Evolutionary conservation across 35 echinoderm and acorn worm species (phyloP).

Genomic region (Holothuria glaberrima): DNA sequence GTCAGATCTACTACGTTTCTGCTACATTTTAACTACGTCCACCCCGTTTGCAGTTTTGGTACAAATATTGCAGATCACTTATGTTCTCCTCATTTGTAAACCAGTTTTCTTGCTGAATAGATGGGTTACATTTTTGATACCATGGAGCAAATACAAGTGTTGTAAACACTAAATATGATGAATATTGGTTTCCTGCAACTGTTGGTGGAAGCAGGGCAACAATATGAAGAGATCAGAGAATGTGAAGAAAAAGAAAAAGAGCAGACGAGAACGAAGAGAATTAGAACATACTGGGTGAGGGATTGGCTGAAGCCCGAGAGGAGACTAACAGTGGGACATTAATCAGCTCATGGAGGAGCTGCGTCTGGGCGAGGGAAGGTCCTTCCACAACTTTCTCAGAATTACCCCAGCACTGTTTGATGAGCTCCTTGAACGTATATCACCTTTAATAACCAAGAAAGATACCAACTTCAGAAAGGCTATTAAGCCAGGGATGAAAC

Average conservation of each 20-base stretch:
- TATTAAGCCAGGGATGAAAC: constrained; percentile 35
- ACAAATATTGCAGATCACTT: too few species aligned
- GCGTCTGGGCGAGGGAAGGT: neutral
- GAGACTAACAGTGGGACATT: neutral
- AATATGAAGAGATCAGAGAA: constrained; percentile 30
- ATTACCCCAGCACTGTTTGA: constrained; percentile 38
- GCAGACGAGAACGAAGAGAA: constrained; percentile 34
- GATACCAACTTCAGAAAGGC: constrained; percentile 30
- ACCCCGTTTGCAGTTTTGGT: neutral
- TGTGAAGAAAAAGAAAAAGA: too few species aligned
- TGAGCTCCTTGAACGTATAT: constrained; percentile 16
- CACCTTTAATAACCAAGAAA: constrained; percentile 43
- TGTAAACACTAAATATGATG: constrained; percentile 40
- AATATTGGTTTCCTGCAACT: constrained; percentile 44
- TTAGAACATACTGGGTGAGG: constrained; percentile 11
- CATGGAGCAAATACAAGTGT: constrained; percentile 26
- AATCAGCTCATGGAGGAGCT: constrained; percentile 40
- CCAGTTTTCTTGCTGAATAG: constrained; percentile 10
- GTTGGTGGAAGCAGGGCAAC: constrained; percentile 33
- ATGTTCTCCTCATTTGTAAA: constrained; percentile 32
- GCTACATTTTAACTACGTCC: too few species aligned
- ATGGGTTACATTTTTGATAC: neutral
- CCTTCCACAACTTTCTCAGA: constrained; percentile 34
- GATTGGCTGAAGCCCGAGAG: constrained; percentile 3
- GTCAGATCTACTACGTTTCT: neutral